Evolutionary conservation across 2,797 vertebrate genomes (phyloP), one percentile per base, ranked within the genome.

Genomic region (Emys orbicularis): DNA sequence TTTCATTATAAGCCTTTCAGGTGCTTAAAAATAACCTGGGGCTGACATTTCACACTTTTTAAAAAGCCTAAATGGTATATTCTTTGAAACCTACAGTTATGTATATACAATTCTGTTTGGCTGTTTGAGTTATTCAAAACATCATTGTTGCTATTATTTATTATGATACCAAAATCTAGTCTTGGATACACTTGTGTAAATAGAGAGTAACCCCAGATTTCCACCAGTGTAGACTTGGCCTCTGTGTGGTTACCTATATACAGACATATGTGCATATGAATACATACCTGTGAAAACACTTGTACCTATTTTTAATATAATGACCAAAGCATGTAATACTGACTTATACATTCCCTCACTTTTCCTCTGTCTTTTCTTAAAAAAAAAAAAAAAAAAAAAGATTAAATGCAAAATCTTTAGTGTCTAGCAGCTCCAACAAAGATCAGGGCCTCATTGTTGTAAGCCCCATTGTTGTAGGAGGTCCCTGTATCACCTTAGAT

Each of bases 11-110:
- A 1, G 25, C 23, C 86, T 93, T 87, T 10, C 87, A 0, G 1
- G 5, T 83, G 77, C 74, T 27, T 5, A 47, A 91, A 95, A 86
- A 2, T 7, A 21, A 10, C 4, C 2, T 53, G 92, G 50, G 8
- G 53, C 37, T 56, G 37, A 54, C 27, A 41, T 81, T 81, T 81
- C 54, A 84, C 25, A 79, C 86, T 81, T 44, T 37, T 4, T 86
- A 84, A 5, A 31, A 84, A 83, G 5, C 5, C 82, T 80, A 93
- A 77, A 4, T 79, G 83, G 86, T 4, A 3, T 52, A 72, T 85
- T 93, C 53, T 81, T 79, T 37, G 79, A 16, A n/a, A 21, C 87
- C 83, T 61, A 2, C 25, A 83, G 50, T 34, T 90, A 95, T 79
- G 72, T 31, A 31, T 37, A 82, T 76, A 77, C 90, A 87, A 41